Evolutionary conservation across 2,113 vertebrate species (phyloP).

Genomic region (Cyanoderma ruficeps): DNA sequence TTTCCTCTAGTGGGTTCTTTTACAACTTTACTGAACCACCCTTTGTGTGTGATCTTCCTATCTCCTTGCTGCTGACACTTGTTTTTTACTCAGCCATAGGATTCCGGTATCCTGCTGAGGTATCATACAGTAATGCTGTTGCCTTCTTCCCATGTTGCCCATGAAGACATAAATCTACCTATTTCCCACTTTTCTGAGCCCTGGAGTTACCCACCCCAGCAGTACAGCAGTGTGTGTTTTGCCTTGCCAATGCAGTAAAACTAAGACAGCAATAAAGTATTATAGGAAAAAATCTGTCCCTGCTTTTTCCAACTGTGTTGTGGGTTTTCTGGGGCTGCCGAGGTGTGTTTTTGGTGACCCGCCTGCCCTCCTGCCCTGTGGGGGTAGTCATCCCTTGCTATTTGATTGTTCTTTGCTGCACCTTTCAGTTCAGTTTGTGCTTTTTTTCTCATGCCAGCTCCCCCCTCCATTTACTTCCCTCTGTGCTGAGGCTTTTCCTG

Average conservation of each 20-base stretch:
- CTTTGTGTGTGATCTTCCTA: neutral
- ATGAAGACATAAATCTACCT: neutral
- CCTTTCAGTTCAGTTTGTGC: neutral
- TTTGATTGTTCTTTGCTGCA: neutral
- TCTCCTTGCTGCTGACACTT: neutral
- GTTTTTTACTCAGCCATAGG: neutral
- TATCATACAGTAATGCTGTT: neutral
- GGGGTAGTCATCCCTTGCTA: neutral
- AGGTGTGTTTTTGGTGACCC: neutral
- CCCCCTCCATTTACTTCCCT: neutral
- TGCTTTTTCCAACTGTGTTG: neutral
- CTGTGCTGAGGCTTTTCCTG: neutral
- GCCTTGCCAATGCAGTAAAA: neutral
- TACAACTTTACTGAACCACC: neutral
- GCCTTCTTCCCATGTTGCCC: neutral
- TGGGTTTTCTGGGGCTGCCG: neutral
- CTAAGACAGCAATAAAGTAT: neutral
- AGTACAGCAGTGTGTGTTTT: neutral
- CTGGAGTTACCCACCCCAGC: neutral
- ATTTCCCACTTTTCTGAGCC: neutral
- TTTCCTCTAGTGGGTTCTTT: neutral
- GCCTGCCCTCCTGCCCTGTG: neutral
- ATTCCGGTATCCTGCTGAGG: neutral
- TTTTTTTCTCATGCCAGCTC: neutral
- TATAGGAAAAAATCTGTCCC: neutral